These are phyloP conservation scores for Anodontia alba DNA, from an alignment of 2,888 invertebrate genomes.

Conservation along the genomic window DNA sequence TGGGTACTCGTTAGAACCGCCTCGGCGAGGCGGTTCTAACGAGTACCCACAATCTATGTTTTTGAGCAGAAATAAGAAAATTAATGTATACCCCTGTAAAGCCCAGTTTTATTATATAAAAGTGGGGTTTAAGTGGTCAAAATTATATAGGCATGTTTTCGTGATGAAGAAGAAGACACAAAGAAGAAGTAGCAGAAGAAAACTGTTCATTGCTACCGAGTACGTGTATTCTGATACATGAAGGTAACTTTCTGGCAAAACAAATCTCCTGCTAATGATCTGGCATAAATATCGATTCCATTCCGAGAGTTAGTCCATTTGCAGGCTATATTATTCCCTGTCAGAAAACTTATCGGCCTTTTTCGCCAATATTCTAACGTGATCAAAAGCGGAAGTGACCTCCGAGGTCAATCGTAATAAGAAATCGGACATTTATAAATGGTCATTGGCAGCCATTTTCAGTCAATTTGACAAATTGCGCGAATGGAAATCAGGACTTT, in stretches of 20 bases:
- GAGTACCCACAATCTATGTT: too few species aligned
- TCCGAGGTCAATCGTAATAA: conserved; percentile 45
- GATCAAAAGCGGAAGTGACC: conserved; percentile 19
- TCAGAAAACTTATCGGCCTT: conserved; percentile 8
- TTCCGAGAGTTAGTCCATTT: background rate
- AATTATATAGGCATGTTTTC: too few species aligned
- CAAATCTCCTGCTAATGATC: background rate
- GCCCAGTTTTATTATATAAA: too few species aligned
- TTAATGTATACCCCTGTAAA: too few species aligned
- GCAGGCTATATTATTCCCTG: conserved; percentile 2
- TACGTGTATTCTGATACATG: background rate
- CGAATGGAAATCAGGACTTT: conserved; percentile 8
- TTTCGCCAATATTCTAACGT: background rate
- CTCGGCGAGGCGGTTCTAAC: too few species aligned
- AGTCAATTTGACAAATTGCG: conserved; percentile 35
- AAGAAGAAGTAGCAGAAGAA: too few species aligned
- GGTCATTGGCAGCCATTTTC: conserved; percentile 35
- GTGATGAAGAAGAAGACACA: too few species aligned
- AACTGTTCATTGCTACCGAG: too few species aligned
- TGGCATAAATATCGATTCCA: background rate
- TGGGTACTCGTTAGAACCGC: too few species aligned
- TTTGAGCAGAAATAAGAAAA: too few species aligned
- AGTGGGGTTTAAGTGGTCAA: too few species aligned
- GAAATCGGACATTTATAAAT: conserved; percentile 53
- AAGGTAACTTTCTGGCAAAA: background rate